Conservation (phyloP, 2,888 invertebrate genomes). For the Rhagium mordax region DNA sequence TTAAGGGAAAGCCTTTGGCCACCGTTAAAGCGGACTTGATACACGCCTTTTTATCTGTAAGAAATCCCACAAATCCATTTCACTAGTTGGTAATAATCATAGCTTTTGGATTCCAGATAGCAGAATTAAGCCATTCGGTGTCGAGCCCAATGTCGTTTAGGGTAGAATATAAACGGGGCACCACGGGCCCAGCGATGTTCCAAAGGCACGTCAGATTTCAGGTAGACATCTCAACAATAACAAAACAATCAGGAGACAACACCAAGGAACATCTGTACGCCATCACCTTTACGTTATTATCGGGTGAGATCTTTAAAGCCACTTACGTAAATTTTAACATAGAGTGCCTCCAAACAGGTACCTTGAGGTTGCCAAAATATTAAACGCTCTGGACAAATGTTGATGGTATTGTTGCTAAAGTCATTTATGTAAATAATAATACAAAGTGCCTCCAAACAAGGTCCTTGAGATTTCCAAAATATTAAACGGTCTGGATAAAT, state of each 20-base stretch:
- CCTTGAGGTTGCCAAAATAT: background rate
- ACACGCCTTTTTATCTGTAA: conserved; percentile 97
- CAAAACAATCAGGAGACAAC: conserved; percentile 83
- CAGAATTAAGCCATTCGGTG: conserved; percentile 97
- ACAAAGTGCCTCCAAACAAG: too few species aligned
- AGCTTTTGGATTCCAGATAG: conserved; percentile 79
- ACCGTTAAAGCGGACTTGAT: conserved; percentile 98
- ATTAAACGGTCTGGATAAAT: too few species aligned
- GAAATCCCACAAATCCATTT: conserved; percentile 57
- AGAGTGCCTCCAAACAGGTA: background rate
- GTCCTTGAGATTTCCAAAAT: background rate
- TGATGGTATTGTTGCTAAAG: too few species aligned
- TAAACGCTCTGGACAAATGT: too few species aligned
- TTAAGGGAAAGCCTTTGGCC: conserved; percentile 96
- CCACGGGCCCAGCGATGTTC: conserved; percentile 96
- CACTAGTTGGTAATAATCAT: too few species aligned
- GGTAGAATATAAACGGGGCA: conserved; percentile 96
- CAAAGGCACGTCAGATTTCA: conserved; percentile 97
- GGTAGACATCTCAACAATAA: conserved; percentile 89
- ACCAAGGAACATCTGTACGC: conserved; percentile 87
- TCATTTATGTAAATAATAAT: too few species aligned
- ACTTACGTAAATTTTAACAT: background rate
- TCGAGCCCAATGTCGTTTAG: conserved; percentile 98
- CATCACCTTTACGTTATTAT: conserved; percentile 93
- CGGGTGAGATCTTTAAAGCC: conserved; percentile 75